Evolutionary conservation across 2,888 invertebrate genomes (phyloP).

Genomic region (Venustoraphidia nigricollis): DNA sequence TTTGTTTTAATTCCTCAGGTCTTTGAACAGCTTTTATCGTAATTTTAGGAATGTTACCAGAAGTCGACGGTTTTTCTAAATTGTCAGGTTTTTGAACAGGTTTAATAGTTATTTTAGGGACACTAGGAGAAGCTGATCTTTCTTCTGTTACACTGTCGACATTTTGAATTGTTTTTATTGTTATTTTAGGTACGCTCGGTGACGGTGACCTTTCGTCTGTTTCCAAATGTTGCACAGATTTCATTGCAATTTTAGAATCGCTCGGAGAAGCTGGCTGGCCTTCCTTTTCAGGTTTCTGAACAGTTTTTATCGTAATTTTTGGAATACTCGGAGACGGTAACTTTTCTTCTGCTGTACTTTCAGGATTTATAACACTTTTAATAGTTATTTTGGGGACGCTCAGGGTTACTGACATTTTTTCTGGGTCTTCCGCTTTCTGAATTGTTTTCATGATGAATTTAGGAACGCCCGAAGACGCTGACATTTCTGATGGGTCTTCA

Average conservation of each 20-base stretch:
- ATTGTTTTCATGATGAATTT: neutral
- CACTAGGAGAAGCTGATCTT: slow-evolving; percentile 6
- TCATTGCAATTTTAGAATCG: slow-evolving; percentile 17
- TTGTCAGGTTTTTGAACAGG: slow-evolving; percentile 15
- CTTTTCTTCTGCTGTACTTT: neutral
- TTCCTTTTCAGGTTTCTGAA: slow-evolving; percentile 18
- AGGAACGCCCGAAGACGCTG: neutral
- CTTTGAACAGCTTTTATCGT: slow-evolving; percentile 13
- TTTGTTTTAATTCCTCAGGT: slow-evolving; percentile 41
- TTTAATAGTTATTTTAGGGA: slow-evolving; percentile 18
- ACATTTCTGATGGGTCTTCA: slow-evolving; percentile 26
- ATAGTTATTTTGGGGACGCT: slow-evolving; percentile 26
- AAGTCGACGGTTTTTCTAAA: slow-evolving; percentile 17
- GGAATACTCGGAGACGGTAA: slow-evolving; percentile 18
- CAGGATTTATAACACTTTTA: neutral
- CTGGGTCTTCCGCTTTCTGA: slow-evolving; percentile 24
- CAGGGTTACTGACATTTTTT: slow-evolving; percentile 17
- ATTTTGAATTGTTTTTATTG: slow-evolving; percentile 23
- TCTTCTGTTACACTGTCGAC: slow-evolving; percentile 3
- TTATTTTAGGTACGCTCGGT: slow-evolving; percentile 27
- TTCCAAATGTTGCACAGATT: slow-evolving; percentile 9
- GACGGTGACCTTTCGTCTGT: slow-evolving; percentile 17
- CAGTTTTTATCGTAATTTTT: slow-evolving; percentile 29
- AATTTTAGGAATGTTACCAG: neutral
- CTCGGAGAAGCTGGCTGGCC: slow-evolving; percentile 7